A percentile compares a stretch with the other conserved stretches of the same genome.
Conservation (phyloP, 2,888 invertebrate species). For the Conomelus anceps region DNA sequence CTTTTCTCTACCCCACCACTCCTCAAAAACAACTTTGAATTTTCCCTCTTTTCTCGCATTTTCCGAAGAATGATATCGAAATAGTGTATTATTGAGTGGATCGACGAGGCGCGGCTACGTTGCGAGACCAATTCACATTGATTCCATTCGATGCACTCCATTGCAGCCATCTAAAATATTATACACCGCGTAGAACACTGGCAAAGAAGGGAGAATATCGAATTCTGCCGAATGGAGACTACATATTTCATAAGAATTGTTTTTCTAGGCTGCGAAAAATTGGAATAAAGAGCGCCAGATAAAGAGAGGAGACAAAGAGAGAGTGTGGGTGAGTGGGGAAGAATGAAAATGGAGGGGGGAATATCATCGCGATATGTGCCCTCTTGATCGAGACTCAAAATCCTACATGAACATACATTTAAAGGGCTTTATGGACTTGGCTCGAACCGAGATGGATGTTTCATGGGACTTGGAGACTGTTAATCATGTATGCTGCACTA, state of each 20-base stretch:
- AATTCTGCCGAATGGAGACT: background rate
- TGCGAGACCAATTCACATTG: too few species aligned
- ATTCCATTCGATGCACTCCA: background rate
- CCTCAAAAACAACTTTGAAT: too few species aligned
- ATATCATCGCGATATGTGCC: background rate
- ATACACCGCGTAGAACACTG: background rate
- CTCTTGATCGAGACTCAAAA: background rate
- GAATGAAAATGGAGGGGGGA: background rate
- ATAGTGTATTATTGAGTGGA: too few species aligned
- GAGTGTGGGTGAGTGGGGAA: background rate
- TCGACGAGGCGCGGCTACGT: too few species aligned
- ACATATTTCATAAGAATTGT: background rate
- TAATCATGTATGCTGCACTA: slow-evolving; percentile 3
- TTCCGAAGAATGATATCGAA: too few species aligned
- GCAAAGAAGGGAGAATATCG: background rate
- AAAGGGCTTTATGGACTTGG: slow-evolving; percentile 1
- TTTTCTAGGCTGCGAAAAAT: background rate
- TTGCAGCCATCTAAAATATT: background rate
- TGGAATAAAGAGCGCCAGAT: background rate
- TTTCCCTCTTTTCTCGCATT: too few species aligned
- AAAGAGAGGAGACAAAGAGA: too few species aligned
- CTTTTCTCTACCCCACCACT: too few species aligned
- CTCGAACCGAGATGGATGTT: background rate
- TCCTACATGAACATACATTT: background rate
- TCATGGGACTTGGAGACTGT: slow-evolving; percentile 3